These are phyloP conservation scores for Drosophila villosipedis DNA, from an alignment of 2,888 invertebrate species.

Conservation along the genomic window DNA sequence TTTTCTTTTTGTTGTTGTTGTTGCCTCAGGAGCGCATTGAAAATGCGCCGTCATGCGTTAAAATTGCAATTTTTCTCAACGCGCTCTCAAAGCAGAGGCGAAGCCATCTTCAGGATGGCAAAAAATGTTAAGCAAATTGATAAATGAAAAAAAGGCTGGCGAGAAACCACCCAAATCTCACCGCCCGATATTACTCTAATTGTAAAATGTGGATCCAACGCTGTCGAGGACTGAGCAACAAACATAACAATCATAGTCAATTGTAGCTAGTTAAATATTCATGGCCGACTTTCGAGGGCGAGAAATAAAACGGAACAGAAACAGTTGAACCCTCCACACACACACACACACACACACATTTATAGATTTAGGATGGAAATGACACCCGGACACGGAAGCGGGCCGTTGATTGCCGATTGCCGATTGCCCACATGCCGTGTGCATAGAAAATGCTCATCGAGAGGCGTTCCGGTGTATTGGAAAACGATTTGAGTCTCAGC, in stretches of 20 bases:
- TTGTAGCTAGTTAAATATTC: constrained; percentile 78
- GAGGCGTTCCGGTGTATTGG: constrained; percentile 57
- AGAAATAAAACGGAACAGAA: constrained; percentile 69
- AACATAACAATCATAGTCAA: constrained; percentile 78
- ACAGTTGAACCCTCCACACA: constrained; percentile 29
- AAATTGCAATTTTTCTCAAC: constrained; percentile 73
- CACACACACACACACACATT: constrained; percentile 2
- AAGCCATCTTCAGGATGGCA: constrained; percentile 12
- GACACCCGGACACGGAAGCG: constrained; percentile 61
- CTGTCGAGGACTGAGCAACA: constrained; percentile 32
- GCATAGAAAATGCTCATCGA: constrained; percentile 59
- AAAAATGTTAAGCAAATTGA: constrained; percentile 67
- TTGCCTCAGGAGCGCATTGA: constrained; percentile 66
- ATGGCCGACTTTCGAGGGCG: constrained; percentile 61
- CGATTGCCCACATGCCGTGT: constrained; percentile 72
- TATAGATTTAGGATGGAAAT: constrained; percentile 26
- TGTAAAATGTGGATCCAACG: constrained; percentile 46
- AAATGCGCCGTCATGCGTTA: constrained; percentile 76
- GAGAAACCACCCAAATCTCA: constrained; percentile 7
- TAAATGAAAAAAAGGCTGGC: constrained; percentile 55
- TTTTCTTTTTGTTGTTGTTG: neutral
- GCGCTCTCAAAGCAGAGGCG: constrained; percentile 36
- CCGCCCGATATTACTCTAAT: constrained; percentile 45
- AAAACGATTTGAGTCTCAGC: constrained; percentile 61
- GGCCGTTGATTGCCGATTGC: constrained; percentile 58